Evolutionary conservation across 2,113 vertebrate genomes (phyloP).

Genomic region (Alouatta palliata): DNA sequence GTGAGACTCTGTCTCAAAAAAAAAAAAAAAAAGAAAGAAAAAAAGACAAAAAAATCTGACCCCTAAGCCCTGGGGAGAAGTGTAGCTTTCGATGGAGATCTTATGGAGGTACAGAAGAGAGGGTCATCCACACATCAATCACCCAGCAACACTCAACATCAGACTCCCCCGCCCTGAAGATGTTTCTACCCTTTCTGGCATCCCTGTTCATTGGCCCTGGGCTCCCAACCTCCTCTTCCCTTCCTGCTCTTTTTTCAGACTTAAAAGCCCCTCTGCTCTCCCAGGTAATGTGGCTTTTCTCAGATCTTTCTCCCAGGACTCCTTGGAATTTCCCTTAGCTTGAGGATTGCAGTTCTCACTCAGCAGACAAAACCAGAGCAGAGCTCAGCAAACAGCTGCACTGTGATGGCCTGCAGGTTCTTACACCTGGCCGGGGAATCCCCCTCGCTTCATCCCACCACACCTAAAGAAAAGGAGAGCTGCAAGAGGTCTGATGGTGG

Average conservation of each 20-base stretch:
- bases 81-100: background rate
- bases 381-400: background rate
- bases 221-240: background rate
- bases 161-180: background rate
- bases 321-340: conserved; percentile 29
- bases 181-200: background rate
- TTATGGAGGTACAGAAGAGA: background rate
- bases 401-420: background rate
- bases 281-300: background rate
- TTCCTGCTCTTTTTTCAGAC: background rate
- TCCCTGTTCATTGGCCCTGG: background rate
- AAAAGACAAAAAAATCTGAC: background rate
- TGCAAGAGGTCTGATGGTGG: background rate
- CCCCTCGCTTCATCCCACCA: fast-evolving
- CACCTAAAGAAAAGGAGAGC: background rate
- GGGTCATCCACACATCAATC: background rate
- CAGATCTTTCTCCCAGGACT: background rate
- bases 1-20: no score
- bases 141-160: background rate
- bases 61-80: background rate
- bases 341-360: background rate
- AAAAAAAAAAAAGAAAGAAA: no score
- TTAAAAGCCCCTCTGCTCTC: background rate
- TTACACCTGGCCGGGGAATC: background rate
- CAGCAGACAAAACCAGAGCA: fast-evolving